Base-by-base conservation (phyloP, 2,113 vertebrate genomes). In the Semicossyphus pulcher region DNA sequence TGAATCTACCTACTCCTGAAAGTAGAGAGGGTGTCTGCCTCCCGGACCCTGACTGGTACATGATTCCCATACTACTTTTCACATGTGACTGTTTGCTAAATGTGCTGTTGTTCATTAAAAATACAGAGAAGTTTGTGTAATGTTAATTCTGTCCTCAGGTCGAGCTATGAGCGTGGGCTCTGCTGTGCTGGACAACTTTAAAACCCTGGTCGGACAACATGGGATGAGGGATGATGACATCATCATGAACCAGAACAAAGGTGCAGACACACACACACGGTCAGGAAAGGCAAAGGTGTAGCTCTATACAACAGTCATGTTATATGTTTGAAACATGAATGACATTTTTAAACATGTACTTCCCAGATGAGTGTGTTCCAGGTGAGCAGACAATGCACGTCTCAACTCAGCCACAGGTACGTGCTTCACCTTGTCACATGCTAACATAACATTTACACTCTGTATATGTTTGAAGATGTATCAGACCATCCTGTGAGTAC, bases 141-240 rank as follows among this genome's bases (percentile, higher is more conserved):
- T n/a, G 3, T 44, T 8, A 44, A n/a, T 44, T n/a, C 41, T 18
- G 41, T 47, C 49, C 21, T 23, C 77, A 98, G 97, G 95, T 34
- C 93, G 97, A 52, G 83, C 78, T 39, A 84, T 84, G 0, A 80
- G 91, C 29, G 78, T 96, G 57, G 83, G 86, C 1, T 74, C 91
- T 0, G 75, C 84, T 2, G 88, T 95, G 39, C 28, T 94, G 10
- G 87, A 94, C 0, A 75, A 93, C 15, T 99, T 97, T 89, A 92
- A 83, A 84, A 88, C 92, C 23, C 53, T 95, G 21, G 94, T 95
- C 34, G 74, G 86, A 78, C 83, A 89, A 9, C 86, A 95, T 72
- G 95, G 94, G 48, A 91, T 97, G 67, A 90, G 85, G 0, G 59
- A 84, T 0, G 92, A 95, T 1, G 52, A 91, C 20, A 85, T 97